Base-by-base conservation (phyloP, 2,797 vertebrate species). In the Petrocephalus schoutedeni region DNA sequence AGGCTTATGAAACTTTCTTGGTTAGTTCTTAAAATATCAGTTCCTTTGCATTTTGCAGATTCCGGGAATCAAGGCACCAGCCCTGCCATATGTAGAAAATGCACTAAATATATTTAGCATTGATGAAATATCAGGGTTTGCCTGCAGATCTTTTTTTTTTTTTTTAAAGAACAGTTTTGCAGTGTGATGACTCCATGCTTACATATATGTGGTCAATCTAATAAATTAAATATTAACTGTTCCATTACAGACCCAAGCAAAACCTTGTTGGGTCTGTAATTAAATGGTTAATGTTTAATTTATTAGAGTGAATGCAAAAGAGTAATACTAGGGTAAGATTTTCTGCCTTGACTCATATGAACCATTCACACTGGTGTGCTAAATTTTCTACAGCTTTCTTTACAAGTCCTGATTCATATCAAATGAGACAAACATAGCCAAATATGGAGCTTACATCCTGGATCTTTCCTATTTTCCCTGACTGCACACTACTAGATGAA, bases 11-110 rank as follows among this genome's bases (percentile, higher is more conserved):
- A 49, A 51, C 86, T 53, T 28, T 57, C 28, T 14, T 51, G 45
- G 86, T 61, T 95, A 89, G 92, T 61, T 53, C 28, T 71, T 87
- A 49, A 71, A 71, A 87, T 54, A 67, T 67, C 45, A 28, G 32
- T 87, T 7, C 53, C 61, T 58, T 86, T 58, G n/a, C 19, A 57
- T 86, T 4, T 19, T 87, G 59, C 36, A 71, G 21, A 87, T 51
- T n/a, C 16, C 7, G 36, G n/a, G 80, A 45, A 28, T 10, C n/a
- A 83, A 54, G n/a, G 21, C 49, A 54, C 8, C 49, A 28, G 45
- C 49, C 41, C 9, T 51, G 41, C 45, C 10, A 6, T 83, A 3
- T 54, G 9, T 14, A 14, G 21, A 54, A 54, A 28, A 67, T 67
- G 23, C 28, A 28, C n/a, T n/a, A n/a, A 23, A 53, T 14, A 49